Base-by-base conservation (phyloP, 2,888 invertebrate species). In the Bruchidius siliquastri region DNA sequence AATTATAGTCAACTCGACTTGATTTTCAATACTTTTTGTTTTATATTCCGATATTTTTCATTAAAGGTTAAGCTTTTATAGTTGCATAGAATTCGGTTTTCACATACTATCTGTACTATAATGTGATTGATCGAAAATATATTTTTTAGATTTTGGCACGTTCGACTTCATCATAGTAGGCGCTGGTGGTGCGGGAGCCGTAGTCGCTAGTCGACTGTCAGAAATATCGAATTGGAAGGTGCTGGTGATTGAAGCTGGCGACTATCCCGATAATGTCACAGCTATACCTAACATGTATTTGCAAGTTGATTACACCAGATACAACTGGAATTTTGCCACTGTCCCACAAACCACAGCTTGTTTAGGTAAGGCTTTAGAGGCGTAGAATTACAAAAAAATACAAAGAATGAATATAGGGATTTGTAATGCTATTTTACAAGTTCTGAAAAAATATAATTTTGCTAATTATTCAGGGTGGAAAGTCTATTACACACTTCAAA, bases 321-420 rank as follows among this genome's bases (percentile, higher is more conserved):
- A 91, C 80, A 90, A 93, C 77, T 94, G 94, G 93, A 90, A 90
- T 70, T 94, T 92, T 84, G 89, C 89, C 70, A 91, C 92, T 76
- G 90, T 91, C 79, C 90, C 89, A 0, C 92, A 93, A 79, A 87
- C 88, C 0, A 87, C 87, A 21, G 89, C 91, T 0, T 93, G 93
- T 75, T 70, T 75, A 71, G 77, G 77, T 76, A 80, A 80, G 22
- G 82, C n/a, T n/a, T n/a, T n/a, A n/a, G n/a, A n/a, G n/a, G n/a
- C n/a, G n/a, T n/a, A n/a, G n/a, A n/a, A n/a, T n/a, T n/a, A n/a
- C n/a, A n/a, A n/a, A n/a, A n/a, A n/a, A n/a, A n/a, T n/a, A n/a
- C n/a, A n/a, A n/a, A n/a, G n/a, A n/a, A n/a, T n/a, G n/a, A n/a
- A n/a, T n/a, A n/a, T n/a, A n/a, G n/a, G n/a, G n/a, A n/a, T n/a